phyloP scores from a whole-genome alignment of 1,140 invertebrate genomes.

The Trachelipus rathkii region DNA sequence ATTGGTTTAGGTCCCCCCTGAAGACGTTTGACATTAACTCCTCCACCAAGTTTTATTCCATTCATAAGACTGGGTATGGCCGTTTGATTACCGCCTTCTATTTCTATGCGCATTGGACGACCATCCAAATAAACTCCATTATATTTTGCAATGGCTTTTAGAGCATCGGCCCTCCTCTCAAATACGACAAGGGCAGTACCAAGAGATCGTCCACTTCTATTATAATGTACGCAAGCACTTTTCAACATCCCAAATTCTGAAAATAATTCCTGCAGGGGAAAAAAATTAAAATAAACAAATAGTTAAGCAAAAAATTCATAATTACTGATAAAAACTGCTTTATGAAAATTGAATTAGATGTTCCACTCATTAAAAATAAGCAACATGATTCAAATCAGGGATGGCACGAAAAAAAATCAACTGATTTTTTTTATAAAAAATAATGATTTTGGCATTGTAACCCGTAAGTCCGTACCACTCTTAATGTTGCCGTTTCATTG shows the following conservation, averaged over 20 bases:
- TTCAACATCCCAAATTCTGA: constrained; percentile 91
- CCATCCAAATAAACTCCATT: constrained; percentile 92
- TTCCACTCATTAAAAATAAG: no score
- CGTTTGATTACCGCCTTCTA: not conserved
- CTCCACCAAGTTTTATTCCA: not conserved
- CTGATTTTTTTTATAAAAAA: no score
- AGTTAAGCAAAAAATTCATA: no score
- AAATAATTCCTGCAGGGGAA: constrained; percentile 73
- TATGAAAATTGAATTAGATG: no score
- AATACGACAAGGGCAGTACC: constrained; percentile 96
- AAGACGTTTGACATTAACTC: not conserved
- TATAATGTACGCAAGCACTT: constrained; percentile 92
- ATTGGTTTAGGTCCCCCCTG: not conserved
- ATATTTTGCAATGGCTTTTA: constrained; percentile 95
- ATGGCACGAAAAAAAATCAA: no score
- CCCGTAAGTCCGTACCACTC: no score
- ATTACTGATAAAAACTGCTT: no score
- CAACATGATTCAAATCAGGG: no score
- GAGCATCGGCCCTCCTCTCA: constrained; percentile 81
- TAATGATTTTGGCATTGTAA: no score
- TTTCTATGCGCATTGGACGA: constrained; percentile 21
- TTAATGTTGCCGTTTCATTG: no score
- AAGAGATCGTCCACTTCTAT: constrained; percentile 88
- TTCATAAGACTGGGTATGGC: not conserved
- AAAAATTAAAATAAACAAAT: not conserved